phyloP scores from a whole-genome alignment of 2,113 vertebrate genomes.

The Heliornis fulica region DNA sequence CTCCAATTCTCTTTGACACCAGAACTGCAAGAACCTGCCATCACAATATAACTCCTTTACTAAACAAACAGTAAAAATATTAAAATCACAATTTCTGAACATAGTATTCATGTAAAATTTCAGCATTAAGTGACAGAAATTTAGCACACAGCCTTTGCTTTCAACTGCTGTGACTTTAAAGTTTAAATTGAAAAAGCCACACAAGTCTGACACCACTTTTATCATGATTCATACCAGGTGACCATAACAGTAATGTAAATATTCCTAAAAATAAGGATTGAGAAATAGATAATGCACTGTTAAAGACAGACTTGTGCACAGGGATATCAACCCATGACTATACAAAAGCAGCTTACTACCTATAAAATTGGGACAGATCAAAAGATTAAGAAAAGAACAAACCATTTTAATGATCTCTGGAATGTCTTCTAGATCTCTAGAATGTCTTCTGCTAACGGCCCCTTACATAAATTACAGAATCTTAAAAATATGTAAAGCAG shows the following conservation, averaged over 20 bases:
- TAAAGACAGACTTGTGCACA: neutral
- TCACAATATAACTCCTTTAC: neutral
- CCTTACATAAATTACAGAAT: neutral
- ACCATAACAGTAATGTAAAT: neutral
- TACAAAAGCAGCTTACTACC: neutral
- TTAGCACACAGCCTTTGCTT: neutral
- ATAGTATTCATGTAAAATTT: neutral
- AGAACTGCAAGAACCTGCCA: neutral
- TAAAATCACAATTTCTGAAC: neutral
- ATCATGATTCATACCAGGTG: neutral
- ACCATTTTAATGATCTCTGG: neutral
- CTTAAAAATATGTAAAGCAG: neutral
- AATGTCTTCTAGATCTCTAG: neutral
- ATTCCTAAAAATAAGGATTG: neutral
- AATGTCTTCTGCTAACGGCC: neutral
- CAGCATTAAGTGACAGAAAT: neutral
- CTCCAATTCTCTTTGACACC: neutral
- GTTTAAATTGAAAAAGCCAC: neutral
- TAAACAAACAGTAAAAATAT: neutral
- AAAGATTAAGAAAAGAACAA: neutral
- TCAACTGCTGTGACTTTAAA: neutral
- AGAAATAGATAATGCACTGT: neutral
- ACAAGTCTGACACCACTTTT: neutral
- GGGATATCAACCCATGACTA: neutral
- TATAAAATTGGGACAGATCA: neutral